Percentiles rank a stretch among this genome's conserved stretches.
phyloP scores from a whole-genome alignment of 2,888 invertebrate genomes.

The Drosophila eohydei region DNA sequence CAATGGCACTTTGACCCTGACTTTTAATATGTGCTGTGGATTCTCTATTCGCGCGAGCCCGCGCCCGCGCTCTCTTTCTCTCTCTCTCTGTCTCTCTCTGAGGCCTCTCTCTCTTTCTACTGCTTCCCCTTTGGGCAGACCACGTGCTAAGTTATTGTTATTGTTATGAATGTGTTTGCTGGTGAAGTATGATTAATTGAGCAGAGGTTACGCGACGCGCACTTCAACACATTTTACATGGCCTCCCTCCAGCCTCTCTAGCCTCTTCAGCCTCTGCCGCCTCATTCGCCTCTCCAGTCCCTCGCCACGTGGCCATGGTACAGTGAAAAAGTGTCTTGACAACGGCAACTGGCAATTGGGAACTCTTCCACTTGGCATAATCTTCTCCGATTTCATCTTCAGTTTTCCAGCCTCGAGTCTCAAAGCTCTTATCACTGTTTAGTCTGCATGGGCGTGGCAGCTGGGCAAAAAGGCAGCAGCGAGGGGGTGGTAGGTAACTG shows the following conservation, averaged over 20 bases:
- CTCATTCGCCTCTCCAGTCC: neutral
- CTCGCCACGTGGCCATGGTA: slow-evolving; percentile 1
- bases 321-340: slow-evolving; percentile 31
- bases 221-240: slow-evolving; percentile 52
- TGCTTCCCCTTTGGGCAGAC: neutral
- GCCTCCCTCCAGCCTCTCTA: neutral
- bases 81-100: neutral
- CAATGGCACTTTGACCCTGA: slow-evolving; percentile 77
- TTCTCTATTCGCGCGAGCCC: neutral
- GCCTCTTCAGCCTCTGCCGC: neutral
- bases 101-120: neutral
- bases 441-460: slow-evolving; percentile 2
- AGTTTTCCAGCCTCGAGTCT: slow-evolving; percentile 19
- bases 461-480: neutral
- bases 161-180: slow-evolving; percentile 65
- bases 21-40: slow-evolving; percentile 61
- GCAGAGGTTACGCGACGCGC: slow-evolving; percentile 45
- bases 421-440: slow-evolving; percentile 33
- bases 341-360: slow-evolving; percentile 12
- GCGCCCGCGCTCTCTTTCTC: neutral
- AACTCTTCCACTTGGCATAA: slow-evolving; percentile 28
- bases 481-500: neutral
- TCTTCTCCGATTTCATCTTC: slow-evolving; percentile 31
- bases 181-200: slow-evolving; percentile 73
- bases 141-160: slow-evolving; percentile 72